Evolutionary conservation across 1,140 invertebrate genomes (phyloP), one percentile per base, ranked within the genome.

Genomic region (Conus ventricosus): DNA sequence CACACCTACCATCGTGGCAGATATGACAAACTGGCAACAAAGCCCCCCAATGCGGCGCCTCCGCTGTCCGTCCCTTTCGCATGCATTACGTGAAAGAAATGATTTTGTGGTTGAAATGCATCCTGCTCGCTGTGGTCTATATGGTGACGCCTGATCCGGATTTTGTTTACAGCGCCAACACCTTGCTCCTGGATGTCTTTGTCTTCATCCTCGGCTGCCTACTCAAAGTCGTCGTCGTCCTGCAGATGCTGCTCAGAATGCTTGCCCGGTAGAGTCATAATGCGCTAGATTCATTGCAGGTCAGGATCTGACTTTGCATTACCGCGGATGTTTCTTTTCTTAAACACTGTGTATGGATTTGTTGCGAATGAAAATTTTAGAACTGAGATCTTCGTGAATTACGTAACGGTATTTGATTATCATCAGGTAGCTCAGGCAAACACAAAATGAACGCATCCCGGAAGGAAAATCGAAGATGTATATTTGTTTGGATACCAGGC

Each of bases 21-120:
- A 53, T 8, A 78, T 23, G 39, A 81, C 51, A 81, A 81, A 71
- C 15, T 20, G 23, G 23, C 80, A 81, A 17, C 39, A 54, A 5
- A 51, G 5, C 13, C 51, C 53, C 10, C 17, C 13, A 13, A 54
- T 17, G 80, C 13, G 39, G 80, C 80, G 51, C 8, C 39, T 7
- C 25, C 8, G 76, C 76, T 13, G 0, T 27, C 27, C n/a, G 11
- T 39, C 11, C 17, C 8, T 54, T 20, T 81, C 51, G 4, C 17
- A 81, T 81, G 80, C 80, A 81, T 81, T 81, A 54, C 39, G 80
- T 81, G 10, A 81, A 81, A 23, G 80, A 81, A 54, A 81, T 51
- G 15, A 54, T 81, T 17, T 23, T 81, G 2, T 81, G 80, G 80
- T 51, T 81, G 17, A 7, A 8, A 10, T 81, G 23, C 20, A 23